These are phyloP conservation scores for Darevskia mixta DNA, from an alignment of 2,797 vertebrate genomes.

Conservation along the genomic window DNA sequence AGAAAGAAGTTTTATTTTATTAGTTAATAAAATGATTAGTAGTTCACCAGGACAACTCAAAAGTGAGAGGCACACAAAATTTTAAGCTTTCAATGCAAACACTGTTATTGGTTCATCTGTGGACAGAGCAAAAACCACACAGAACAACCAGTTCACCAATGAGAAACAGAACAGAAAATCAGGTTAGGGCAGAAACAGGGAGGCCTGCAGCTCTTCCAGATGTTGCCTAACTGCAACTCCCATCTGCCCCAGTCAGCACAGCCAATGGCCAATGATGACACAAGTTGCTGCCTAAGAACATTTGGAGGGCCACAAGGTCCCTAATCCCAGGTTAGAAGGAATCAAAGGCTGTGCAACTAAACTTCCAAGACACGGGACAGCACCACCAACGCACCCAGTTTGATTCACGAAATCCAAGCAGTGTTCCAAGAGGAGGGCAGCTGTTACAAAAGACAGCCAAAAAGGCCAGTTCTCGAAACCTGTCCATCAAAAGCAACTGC, in stretches of 20 bases:
- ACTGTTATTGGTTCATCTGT: too few relatives aligned
- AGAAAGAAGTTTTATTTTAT: neutral
- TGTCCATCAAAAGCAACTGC: neutral
- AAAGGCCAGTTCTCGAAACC: neutral
- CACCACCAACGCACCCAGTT: neutral
- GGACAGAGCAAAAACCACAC: neutral
- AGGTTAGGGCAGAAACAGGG: neutral
- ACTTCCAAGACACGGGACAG: too few relatives aligned
- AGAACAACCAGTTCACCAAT: too few relatives aligned
- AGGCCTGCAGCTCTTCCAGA: too few relatives aligned
- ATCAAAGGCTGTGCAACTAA: neutral
- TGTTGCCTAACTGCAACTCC: too few relatives aligned
- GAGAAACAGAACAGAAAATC: neutral
- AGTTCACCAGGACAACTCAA: neutral
- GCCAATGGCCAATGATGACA: too few relatives aligned
- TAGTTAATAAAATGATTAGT: neutral
- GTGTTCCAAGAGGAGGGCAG: neutral
- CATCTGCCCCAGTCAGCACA: too few relatives aligned
- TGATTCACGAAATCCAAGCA: rapidly evolving
- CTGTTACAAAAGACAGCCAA: neutral
- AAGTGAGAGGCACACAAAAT: neutral
- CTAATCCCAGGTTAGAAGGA: too few relatives aligned
- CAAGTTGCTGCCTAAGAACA: too few relatives aligned
- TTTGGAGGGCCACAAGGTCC: too few relatives aligned
- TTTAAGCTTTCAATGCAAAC: neutral